phyloP scores from a whole-genome alignment of 2,888 invertebrate species.

The Dexiosoma caninum region DNA sequence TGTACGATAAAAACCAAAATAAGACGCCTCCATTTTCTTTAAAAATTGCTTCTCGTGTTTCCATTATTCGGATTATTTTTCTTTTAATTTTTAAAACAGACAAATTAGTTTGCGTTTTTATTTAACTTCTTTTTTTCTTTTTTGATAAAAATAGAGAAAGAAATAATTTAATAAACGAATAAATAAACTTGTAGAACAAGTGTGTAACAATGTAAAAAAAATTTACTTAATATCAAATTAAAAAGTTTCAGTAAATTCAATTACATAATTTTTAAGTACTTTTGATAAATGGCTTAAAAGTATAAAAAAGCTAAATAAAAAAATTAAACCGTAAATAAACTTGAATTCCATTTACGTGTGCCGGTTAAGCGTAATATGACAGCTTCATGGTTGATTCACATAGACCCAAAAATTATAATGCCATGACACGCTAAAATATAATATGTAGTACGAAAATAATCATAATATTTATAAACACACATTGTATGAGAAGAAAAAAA shows the following conservation, averaged over 20 bases:
- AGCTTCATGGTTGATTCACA: conserved; percentile 21
- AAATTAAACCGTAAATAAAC: conserved; percentile 18
- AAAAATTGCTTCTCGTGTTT: no score
- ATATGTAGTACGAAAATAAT: neutral
- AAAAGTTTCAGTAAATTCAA: neutral
- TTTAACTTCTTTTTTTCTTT: neutral
- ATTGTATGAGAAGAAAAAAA: neutral
- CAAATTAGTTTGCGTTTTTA: neutral
- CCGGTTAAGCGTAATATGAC: conserved; percentile 31
- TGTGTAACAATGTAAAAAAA: neutral
- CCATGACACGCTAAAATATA: conserved; percentile 44
- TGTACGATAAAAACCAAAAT: no score
- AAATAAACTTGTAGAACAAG: neutral
- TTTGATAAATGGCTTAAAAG: conserved; percentile 15
- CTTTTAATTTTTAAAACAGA: neutral
- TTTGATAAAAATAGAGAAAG: neutral
- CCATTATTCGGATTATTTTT: no score
- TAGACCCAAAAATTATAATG: conserved; percentile 31
- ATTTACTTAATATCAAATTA: neutral
- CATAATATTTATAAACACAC: neutral
- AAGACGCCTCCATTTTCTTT: no score
- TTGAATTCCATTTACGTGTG: neutral
- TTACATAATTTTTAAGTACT: conserved; percentile 11
- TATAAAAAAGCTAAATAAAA: neutral
- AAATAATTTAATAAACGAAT: neutral